Base-by-base conservation (phyloP, 1,140 invertebrate species). In the Diabrotica undecimpunctata region DNA sequence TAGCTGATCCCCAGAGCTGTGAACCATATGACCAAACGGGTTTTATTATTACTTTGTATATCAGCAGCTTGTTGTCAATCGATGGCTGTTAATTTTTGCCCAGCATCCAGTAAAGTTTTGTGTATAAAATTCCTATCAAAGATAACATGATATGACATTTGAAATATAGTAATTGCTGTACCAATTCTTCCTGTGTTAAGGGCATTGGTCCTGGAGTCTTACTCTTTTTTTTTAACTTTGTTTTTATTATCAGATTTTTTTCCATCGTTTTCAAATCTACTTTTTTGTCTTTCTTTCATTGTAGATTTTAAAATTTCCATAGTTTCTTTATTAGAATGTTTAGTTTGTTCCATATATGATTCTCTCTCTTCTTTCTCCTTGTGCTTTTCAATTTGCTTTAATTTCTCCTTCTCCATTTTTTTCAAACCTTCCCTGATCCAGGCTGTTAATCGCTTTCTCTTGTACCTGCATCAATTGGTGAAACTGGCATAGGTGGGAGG, bases 331-430 rank as follows among this genome's bases (percentile, higher is more conserved):
- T 80, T 88, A 81, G 84, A 79, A 86, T 84, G 72, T 86, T 81
- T 81, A 80, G 80, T 77, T 85, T 86, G 76, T 86, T 83, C 67
- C 83, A 82, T 74, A 62, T 85, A 83, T 76, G 84, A 83, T 68
- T 88, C 87, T 70, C 84, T 80, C 67, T 86, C 83, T 67, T 84
- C 84, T 71, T 85, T 84, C 74, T 87, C 84, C 70, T 86, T 81
- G 73, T 93, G 90, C 56, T 86, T 87, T 77, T 97, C 93, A 66
- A 93, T 81, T 71, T 94, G 92, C 73, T 90, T 94, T 73, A 90
- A 88, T 79, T 98, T 98, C 70, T 98, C 95, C 56, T 91, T 83
- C 80, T 98, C 96, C 93, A 98, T 97, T 83, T 98, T 98, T 78
- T 98, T 96, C 64, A 98, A 80, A 46, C 96, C 85, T 82, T 97